These are phyloP conservation scores for Otolemur garnettii DNA, from an alignment of 2,113 vertebrate species.

Conservation along the genomic window DNA sequence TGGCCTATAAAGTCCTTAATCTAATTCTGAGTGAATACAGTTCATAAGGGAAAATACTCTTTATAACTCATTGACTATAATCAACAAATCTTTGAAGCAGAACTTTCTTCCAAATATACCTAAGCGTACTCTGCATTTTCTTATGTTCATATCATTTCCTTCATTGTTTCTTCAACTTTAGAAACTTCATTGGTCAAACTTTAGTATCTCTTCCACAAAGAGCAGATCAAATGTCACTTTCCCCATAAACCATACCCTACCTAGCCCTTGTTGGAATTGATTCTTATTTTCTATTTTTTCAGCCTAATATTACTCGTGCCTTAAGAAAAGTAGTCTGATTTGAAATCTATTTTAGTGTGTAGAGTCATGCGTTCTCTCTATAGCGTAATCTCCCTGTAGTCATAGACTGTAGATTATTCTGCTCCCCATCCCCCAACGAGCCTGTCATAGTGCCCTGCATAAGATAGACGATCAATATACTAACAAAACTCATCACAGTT, in stretches of 20 bases:
- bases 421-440: neutral
- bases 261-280: neutral
- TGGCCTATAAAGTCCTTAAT: conserved; percentile 81
- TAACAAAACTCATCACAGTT: neutral
- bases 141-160: neutral
- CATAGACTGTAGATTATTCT: neutral
- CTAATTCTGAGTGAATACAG: conserved; percentile 75
- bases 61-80: conserved; percentile 52
- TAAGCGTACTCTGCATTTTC: conserved; percentile 40
- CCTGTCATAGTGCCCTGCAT: neutral
- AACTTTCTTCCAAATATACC: conserved; percentile 49
- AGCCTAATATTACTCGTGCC: neutral
- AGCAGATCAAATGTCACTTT: conserved; percentile 50
- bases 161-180: neutral
- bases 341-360: neutral
- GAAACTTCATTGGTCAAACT: neutral
- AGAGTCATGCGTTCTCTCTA: neutral
- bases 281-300: neutral
- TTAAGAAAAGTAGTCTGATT: neutral
- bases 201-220: conserved; percentile 34
- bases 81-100: conserved; percentile 69
- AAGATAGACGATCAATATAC: neutral
- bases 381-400: neutral
- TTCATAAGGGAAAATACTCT: conserved; percentile 59
- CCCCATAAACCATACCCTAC: neutral